These are phyloP conservation scores for Megaceryle torquata DNA, from an alignment of 2,113 vertebrate species.

Conservation along the genomic window DNA sequence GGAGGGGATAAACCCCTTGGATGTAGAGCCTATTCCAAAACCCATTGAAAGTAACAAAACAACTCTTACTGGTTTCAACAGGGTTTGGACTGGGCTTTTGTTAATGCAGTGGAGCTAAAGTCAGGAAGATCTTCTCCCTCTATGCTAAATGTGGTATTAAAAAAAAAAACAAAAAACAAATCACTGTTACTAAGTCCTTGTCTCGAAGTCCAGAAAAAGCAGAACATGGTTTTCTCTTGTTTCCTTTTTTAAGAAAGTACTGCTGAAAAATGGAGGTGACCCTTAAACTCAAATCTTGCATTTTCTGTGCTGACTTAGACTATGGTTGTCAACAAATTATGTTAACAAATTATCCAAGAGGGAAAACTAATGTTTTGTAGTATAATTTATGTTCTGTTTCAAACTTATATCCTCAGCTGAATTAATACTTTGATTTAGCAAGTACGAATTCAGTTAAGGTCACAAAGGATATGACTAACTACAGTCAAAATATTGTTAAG, in stretches of 20 bases:
- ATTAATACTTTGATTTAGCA: constrained; percentile 8
- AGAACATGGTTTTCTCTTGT: constrained; percentile 42
- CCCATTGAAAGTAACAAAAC: not conserved
- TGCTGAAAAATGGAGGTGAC: not conserved
- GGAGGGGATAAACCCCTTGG: not conserved
- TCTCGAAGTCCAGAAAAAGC: constrained; percentile 11
- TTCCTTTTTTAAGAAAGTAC: constrained; percentile 12
- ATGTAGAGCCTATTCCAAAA: not conserved
- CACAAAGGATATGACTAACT: not conserved
- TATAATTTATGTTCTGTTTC: not conserved
- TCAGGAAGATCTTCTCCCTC: not conserved
- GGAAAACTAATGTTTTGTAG: not conserved
- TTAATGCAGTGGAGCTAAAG: not conserved
- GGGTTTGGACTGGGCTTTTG: not conserved
- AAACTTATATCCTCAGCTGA: not conserved
- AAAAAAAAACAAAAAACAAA: not conserved
- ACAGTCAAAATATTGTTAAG: not conserved
- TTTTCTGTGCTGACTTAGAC: constrained; percentile 18
- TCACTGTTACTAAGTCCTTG: not conserved
- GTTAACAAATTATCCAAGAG: not conserved
- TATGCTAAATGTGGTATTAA: not conserved
- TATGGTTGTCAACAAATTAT: not conserved
- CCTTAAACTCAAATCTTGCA: constrained; percentile 31
- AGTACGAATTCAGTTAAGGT: not conserved
- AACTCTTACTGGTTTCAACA: not conserved